These are phyloP conservation scores for Perccottus glenii DNA, from an alignment of 2,113 vertebrate genomes.

Conservation along the genomic window DNA sequence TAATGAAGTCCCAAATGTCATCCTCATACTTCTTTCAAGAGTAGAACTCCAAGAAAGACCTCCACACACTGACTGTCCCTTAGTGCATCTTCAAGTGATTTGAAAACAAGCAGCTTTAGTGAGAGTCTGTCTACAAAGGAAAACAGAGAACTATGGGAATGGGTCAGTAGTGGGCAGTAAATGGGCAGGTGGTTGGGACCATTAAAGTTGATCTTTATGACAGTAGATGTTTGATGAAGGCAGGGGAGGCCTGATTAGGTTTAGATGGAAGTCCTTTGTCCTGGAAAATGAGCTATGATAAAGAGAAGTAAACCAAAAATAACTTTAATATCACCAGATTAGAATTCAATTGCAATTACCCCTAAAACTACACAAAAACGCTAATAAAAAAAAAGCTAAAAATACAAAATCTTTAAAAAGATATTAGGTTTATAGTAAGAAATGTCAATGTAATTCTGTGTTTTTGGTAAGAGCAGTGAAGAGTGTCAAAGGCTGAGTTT, in stretches of 20 bases:
- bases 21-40: conserved; percentile 64
- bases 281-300: conserved; percentile 21
- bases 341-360: conserved; percentile 50
- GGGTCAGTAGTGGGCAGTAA: conserved; percentile 30
- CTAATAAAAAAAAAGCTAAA: conserved; percentile 38
- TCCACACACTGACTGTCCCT: conserved; percentile 58
- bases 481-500: conserved; percentile 50
- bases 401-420: background rate
- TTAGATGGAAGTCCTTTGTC: background rate
- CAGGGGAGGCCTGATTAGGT: conserved; percentile 15
- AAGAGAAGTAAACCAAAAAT: conserved; percentile 42
- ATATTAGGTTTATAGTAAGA: conserved; percentile 47
- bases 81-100: conserved; percentile 49
- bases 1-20: conserved; percentile 82
- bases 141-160: conserved; percentile 12
- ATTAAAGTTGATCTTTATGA: conserved; percentile 33
- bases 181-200: conserved; percentile 47
- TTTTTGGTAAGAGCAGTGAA: conserved; percentile 54
- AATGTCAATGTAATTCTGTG: conserved; percentile 59
- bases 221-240: conserved; percentile 19
- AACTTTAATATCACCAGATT: conserved; percentile 43
- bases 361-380: conserved; percentile 32
- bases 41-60: conserved; percentile 52
- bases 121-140: conserved; percentile 22
- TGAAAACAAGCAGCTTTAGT: conserved; percentile 57